A percentile compares a stretch with the other conserved stretches of the same genome.
These are phyloP conservation scores for Dichetophora obliterata DNA, from an alignment of 2,888 invertebrate species.

Conservation along the genomic window DNA sequence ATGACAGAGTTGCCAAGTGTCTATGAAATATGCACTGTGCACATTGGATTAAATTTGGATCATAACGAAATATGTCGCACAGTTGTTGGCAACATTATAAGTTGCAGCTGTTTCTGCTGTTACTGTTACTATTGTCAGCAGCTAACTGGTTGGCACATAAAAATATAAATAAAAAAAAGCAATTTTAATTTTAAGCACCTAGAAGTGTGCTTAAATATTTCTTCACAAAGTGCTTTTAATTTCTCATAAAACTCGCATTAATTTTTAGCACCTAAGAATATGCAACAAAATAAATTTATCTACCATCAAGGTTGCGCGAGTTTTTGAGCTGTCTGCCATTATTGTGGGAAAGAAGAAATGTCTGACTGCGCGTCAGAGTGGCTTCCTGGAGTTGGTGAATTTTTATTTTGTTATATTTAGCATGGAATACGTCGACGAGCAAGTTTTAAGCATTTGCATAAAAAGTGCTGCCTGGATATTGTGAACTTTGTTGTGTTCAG, in stretches of 20 bases:
- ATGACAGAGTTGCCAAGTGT: neutral
- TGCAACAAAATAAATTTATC: conserved; percentile 5
- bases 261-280: conserved; percentile 23
- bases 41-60: too few relatives aligned
- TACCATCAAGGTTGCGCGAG: conserved; percentile 19
- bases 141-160: neutral
- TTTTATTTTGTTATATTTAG: conserved; percentile 6
- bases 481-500: neutral
- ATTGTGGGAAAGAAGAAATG: neutral
- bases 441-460: conserved; percentile 18
- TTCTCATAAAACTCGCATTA: conserved; percentile 21
- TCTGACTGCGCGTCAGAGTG: too few relatives aligned
- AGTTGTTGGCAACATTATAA: neutral
- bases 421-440: too few relatives aligned
- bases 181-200: conserved; percentile 9
- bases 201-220: neutral
- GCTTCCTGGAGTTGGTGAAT: neutral
- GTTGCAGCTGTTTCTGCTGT: neutral
- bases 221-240: conserved; percentile 1
- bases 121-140: neutral
- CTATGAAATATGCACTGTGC: too few relatives aligned
- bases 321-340: neutral
- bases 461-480: neutral
- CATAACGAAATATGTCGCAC: too few relatives aligned
- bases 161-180: neutral